phyloP scores from a whole-genome alignment of 2,113 vertebrate genomes.

The Bos indicus region DNA sequence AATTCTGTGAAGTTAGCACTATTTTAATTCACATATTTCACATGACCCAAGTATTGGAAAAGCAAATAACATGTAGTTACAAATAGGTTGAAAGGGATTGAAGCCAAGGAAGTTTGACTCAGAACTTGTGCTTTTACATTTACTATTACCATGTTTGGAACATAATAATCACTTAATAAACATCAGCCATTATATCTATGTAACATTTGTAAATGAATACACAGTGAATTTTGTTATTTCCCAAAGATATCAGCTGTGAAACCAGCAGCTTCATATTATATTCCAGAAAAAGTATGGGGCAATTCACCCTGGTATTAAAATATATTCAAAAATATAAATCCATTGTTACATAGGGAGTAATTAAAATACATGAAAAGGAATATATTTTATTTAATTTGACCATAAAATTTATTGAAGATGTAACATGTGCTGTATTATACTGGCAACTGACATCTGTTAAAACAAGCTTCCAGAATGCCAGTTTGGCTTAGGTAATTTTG shows the following conservation, averaged over 20 bases:
- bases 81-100: not conserved
- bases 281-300: not conserved
- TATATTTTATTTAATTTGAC: conserved; percentile 42
- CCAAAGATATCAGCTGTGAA: not conserved
- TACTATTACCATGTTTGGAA: not conserved
- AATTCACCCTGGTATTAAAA: not conserved
- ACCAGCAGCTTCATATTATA: not conserved
- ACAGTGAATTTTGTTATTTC: not conserved
- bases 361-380: conserved; percentile 21
- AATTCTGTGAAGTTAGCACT: not conserved
- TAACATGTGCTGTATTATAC: conserved; percentile 42
- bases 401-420: conserved; percentile 48
- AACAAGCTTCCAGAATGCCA: conserved; percentile 58
- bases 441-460: conserved; percentile 62
- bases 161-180: not conserved
- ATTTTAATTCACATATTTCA: not conserved
- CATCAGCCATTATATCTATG: not conserved
- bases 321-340: not conserved
- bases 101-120: not conserved
- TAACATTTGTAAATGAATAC: not conserved
- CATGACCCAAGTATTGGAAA: not conserved
- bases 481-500: conserved; percentile 67
- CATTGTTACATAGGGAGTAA: not conserved
- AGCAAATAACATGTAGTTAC: not conserved
- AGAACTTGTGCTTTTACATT: not conserved